These are phyloP conservation scores for Scaptomyza parva DNA, from an alignment of 2,888 invertebrate species.

Conservation along the genomic window DNA sequence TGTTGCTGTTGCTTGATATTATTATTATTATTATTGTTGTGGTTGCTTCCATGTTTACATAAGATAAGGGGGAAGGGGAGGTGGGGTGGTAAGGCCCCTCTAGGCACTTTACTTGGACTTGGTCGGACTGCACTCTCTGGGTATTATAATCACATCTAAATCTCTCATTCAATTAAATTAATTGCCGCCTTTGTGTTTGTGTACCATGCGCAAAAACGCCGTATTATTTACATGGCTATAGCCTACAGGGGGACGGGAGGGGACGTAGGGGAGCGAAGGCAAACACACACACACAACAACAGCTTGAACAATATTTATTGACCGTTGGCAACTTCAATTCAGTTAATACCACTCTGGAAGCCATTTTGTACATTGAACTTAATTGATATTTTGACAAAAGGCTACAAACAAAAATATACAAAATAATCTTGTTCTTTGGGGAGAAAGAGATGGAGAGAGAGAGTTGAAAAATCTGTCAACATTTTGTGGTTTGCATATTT, in stretches of 20 bases:
- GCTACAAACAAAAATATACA: slow-evolving; percentile 26
- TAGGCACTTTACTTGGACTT: slow-evolving; percentile 19
- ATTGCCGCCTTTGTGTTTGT: slow-evolving; percentile 63
- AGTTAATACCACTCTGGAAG: slow-evolving; percentile 27
- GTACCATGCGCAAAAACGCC: slow-evolving; percentile 51
- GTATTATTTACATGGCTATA: slow-evolving; percentile 51
- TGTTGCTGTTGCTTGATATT: slow-evolving; percentile 27
- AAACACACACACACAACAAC: too few species aligned
- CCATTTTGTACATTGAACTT: slow-evolving; percentile 27
- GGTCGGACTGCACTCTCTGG: slow-evolving; percentile 24
- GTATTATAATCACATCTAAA: slow-evolving; percentile 64
- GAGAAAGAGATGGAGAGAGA: neutral
- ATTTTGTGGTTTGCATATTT: slow-evolving; percentile 20
- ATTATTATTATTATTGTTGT: slow-evolving; percentile 31
- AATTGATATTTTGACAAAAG: slow-evolving; percentile 49
- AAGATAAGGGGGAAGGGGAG: neutral
- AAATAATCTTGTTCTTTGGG: slow-evolving; percentile 10
- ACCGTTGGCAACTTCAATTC: slow-evolving; percentile 17
- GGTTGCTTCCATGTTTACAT: slow-evolving; percentile 47
- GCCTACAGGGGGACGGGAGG: slow-evolving; percentile 5
- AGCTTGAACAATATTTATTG: slow-evolving; percentile 38
- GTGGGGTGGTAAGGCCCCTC: neutral
- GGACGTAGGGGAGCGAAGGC: neutral
- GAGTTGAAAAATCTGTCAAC: slow-evolving; percentile 27
- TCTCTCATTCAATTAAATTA: slow-evolving; percentile 74